Conservation (phyloP, 2,888 invertebrate species). For the Pristionchus fissidentatus region DNA sequence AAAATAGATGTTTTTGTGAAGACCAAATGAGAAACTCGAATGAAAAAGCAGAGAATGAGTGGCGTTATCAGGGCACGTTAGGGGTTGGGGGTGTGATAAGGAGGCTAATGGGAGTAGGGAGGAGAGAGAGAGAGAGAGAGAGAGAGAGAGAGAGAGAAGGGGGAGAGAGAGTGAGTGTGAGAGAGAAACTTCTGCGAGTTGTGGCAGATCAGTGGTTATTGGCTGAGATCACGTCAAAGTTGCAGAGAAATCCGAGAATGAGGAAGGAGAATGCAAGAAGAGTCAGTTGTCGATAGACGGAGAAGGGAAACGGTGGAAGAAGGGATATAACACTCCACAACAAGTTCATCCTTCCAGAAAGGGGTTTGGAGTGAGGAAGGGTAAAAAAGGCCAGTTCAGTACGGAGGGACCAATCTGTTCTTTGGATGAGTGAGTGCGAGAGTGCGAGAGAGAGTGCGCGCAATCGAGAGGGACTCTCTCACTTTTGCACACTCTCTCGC, state of each 20-base stretch:
- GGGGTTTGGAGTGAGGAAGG: too few relatives aligned
- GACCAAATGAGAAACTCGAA: background rate
- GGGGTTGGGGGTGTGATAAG: background rate
- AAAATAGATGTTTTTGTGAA: too few relatives aligned
- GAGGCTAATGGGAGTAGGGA: background rate
- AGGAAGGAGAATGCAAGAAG: conserved; percentile 11
- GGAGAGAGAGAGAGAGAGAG: background rate
- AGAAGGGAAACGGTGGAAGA: background rate
- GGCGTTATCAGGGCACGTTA: background rate
- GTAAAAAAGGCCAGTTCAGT: too few relatives aligned
- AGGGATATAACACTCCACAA: too few relatives aligned
- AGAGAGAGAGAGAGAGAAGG: background rate
- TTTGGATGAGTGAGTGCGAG: too few relatives aligned
- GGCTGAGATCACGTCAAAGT: too few relatives aligned
- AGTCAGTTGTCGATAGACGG: background rate
- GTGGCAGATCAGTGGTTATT: background rate
- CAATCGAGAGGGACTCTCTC: background rate
- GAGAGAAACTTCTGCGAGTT: background rate
- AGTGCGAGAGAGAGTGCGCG: background rate
- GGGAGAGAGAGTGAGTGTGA: background rate
- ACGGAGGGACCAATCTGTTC: too few relatives aligned
- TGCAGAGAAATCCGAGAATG: conserved; percentile 4
- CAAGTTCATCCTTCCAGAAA: too few relatives aligned
- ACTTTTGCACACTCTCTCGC: too few relatives aligned
- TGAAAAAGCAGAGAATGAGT: background rate